phyloP scores from a whole-genome alignment of 2,113 vertebrate species.

The Psilopogon haemacephalus region DNA sequence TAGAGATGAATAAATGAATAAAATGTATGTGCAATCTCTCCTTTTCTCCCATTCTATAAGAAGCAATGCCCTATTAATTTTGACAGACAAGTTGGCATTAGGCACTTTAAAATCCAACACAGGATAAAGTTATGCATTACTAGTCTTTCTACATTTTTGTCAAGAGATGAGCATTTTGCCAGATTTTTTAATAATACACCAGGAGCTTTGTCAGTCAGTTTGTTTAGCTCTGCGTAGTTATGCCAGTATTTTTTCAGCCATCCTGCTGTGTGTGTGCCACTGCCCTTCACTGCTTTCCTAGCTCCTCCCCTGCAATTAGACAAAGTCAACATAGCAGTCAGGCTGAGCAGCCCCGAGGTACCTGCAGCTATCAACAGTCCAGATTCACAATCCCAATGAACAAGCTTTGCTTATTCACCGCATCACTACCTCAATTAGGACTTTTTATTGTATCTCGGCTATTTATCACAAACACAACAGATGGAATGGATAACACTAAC shows the following conservation, averaged over 20 bases:
- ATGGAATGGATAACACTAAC: constrained; percentile 74
- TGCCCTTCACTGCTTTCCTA: constrained; percentile 69
- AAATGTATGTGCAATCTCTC: constrained; percentile 17
- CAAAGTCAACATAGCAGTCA: constrained; percentile 91
- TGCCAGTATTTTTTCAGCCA: constrained; percentile 69
- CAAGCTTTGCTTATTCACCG: constrained; percentile 69
- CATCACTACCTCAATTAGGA: constrained; percentile 73
- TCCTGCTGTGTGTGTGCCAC: constrained; percentile 77
- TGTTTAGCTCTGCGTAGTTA: constrained; percentile 68
- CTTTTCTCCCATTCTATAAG: constrained; percentile 66
- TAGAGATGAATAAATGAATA: constrained; percentile 79
- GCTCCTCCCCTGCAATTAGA: constrained; percentile 99
- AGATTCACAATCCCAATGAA: constrained; percentile 55
- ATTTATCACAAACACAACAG: constrained; percentile 72
- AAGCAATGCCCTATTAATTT: constrained; percentile 81
- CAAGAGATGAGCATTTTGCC: constrained; percentile 76
- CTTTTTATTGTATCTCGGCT: constrained; percentile 59
- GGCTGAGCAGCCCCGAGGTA: constrained; percentile 81
- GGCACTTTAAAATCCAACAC: constrained; percentile 74
- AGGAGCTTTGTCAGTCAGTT: constrained; percentile 75
- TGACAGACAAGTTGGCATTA: constrained; percentile 81
- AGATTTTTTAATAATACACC: constrained; percentile 76
- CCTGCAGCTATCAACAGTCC: constrained; percentile 79
- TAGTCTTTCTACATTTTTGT: constrained; percentile 73
- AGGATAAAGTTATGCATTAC: constrained; percentile 79